Conservation (phyloP, 1,140 invertebrate genomes). For the Drosophila sp. region DNA sequence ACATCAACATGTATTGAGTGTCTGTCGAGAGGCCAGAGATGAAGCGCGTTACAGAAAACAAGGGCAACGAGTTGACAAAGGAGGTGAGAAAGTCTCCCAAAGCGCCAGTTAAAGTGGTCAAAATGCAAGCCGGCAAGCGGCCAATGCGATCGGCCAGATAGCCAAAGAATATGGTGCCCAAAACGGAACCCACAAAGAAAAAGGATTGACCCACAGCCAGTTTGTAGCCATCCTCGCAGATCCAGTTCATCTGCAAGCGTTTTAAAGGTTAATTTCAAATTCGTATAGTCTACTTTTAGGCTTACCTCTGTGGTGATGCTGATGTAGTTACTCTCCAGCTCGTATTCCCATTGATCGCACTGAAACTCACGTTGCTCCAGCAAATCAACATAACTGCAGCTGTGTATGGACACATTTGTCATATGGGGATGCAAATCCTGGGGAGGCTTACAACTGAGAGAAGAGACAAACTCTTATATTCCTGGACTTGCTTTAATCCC, state of each 20-base stretch:
- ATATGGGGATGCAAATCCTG: background rate
- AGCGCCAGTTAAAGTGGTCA: conserved; percentile 84
- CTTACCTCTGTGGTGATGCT: conserved; percentile 85
- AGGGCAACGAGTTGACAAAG: conserved; percentile 82
- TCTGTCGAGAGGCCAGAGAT: conserved; percentile 85
- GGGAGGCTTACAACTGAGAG: conserved; percentile 29
- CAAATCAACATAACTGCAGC: conserved; percentile 10
- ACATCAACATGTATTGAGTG: conserved; percentile 86
- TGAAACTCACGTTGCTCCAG: conserved; percentile 37
- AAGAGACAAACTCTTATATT: background rate
- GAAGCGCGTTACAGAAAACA: conserved; percentile 84
- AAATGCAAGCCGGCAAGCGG: conserved; percentile 84
- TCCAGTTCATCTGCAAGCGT: conserved; percentile 85
- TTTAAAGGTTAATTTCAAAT: conserved; percentile 17
- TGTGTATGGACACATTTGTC: background rate
- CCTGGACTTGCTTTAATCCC: background rate
- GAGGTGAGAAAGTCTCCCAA: conserved; percentile 84
- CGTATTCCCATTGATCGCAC: conserved; percentile 83
- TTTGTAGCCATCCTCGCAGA: conserved; percentile 85
- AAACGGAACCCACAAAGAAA: conserved; percentile 85
- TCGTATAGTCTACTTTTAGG: conserved; percentile 51
- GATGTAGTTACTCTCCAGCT: conserved; percentile 83
- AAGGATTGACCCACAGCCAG: conserved; percentile 85
- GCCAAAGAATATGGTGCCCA: conserved; percentile 85
- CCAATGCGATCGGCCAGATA: conserved; percentile 85